Percentiles rank a stretch among this genome's conserved stretches.
These are phyloP conservation scores for Rhagium mordax DNA, from an alignment of 2,888 invertebrate genomes.

Conservation along the genomic window DNA sequence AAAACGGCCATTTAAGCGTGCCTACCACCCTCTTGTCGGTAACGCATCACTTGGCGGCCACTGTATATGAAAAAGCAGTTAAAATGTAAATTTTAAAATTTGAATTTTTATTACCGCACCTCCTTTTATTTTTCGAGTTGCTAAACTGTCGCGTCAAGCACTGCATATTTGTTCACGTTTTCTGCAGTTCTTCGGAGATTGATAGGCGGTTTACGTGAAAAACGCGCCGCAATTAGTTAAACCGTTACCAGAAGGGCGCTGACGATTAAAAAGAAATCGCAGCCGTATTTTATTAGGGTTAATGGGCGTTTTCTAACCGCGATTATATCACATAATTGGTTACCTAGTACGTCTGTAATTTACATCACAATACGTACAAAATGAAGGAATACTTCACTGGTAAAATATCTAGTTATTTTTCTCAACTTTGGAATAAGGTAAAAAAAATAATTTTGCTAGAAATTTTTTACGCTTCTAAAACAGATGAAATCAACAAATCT, in stretches of 20 bases:
- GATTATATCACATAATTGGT: not conserved
- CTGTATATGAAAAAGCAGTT: conserved; percentile 67
- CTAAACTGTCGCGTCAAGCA: conserved; percentile 36
- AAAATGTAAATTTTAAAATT: conserved; percentile 69
- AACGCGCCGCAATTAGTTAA: conserved; percentile 27
- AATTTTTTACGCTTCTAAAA: too few relatives aligned
- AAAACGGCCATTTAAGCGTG: conserved; percentile 1
- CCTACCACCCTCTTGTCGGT: conserved; percentile 59
- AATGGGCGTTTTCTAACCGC: not conserved
- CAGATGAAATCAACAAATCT: too few relatives aligned
- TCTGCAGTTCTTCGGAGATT: conserved; percentile 15
- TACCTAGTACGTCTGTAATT: not conserved
- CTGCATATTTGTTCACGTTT: conserved; percentile 34
- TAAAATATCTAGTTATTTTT: too few relatives aligned
- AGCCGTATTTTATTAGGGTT: not conserved
- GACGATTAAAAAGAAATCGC: conserved; percentile 1
- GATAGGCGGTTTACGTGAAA: conserved; percentile 6
- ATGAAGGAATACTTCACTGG: too few relatives aligned
- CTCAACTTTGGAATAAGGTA: too few relatives aligned
- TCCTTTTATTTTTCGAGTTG: conserved; percentile 46
- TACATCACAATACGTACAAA: not conserved
- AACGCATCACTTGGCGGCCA: conserved; percentile 63
- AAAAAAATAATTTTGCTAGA: too few relatives aligned
- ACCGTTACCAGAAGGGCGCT: not conserved
- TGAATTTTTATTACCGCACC: conserved; percentile 67